A percentile compares a stretch with the other conserved stretches of the same genome.
These are phyloP conservation scores for Empidonax alnorum DNA, from an alignment of 2,113 vertebrate genomes.

Conservation along the genomic window DNA sequence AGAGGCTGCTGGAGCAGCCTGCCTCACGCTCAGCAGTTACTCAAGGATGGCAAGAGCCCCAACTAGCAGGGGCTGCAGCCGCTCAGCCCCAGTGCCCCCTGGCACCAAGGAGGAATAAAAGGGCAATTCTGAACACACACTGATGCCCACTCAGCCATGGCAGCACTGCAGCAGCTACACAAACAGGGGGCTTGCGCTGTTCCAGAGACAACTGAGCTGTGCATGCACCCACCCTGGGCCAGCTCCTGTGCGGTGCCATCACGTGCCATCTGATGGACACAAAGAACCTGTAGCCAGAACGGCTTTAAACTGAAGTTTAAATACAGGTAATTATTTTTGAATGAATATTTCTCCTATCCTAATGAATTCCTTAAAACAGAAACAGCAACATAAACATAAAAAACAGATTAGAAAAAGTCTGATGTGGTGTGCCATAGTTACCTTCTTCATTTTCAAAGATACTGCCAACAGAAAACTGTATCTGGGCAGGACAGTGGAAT, in stretches of 20 bases:
- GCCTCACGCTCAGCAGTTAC: background rate
- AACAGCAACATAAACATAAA: background rate
- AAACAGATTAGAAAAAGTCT: background rate
- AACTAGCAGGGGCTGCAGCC: background rate
- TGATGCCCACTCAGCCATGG: background rate
- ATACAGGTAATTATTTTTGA: background rate
- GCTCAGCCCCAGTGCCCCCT: background rate
- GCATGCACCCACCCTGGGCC: background rate
- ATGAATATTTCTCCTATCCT: background rate
- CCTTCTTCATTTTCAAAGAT: constrained; percentile 12
- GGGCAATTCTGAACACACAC: background rate
- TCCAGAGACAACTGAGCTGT: background rate
- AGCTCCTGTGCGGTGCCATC: background rate
- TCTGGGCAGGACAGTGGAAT: constrained; percentile 73
- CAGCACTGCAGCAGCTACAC: background rate
- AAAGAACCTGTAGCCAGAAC: background rate
- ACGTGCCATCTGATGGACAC: background rate
- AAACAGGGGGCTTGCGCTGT: background rate
- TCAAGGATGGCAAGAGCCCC: background rate
- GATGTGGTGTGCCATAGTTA: background rate
- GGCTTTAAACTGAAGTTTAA: background rate
- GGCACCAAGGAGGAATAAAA: background rate
- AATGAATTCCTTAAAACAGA: constrained; percentile 13
- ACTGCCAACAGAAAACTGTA: constrained; percentile 48
- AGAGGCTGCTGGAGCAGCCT: background rate